Percentiles rank a stretch among this genome's conserved stretches.
Evolutionary conservation across 2,113 vertebrate species (phyloP).

Genomic region (Hippocampus guttulatus): DNA sequence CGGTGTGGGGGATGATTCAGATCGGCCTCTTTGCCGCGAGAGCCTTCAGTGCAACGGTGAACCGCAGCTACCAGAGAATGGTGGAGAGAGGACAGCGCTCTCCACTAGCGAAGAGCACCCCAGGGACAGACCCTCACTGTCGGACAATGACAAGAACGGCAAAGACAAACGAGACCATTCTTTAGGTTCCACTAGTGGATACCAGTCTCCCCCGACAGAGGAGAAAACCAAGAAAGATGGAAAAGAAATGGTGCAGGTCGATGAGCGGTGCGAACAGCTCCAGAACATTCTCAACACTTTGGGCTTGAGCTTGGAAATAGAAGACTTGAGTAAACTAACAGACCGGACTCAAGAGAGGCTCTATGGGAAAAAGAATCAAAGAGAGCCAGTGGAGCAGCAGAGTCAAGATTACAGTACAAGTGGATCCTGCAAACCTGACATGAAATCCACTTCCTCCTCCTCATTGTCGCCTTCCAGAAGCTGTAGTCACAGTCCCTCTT

Average conservation of each 20-base stretch:
- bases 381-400: not conserved
- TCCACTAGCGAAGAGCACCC: not conserved
- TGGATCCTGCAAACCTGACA: not conserved
- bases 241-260: constrained; percentile 1
- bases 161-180: not conserved
- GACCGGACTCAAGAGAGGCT: constrained; percentile 55
- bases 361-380: constrained; percentile 38
- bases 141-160: not conserved
- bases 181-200: constrained; percentile 1
- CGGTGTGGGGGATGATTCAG: not conserved
- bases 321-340: constrained; percentile 45
- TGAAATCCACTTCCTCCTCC: constrained; percentile 3
- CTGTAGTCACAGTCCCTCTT: constrained; percentile 8
- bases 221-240: constrained; percentile 11
- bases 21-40: not conserved
- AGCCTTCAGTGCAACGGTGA: not conserved
- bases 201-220: not conserved
- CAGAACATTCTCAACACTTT: constrained; percentile 53
- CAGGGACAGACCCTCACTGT: not conserved
- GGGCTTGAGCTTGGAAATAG: constrained; percentile 46
- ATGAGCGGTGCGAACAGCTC: constrained; percentile 35
- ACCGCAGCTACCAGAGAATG: not conserved
- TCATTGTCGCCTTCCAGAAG: constrained; percentile 9
- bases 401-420: not conserved
- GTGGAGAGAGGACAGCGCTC: not conserved